phyloP scores from a whole-genome alignment of 2,888 invertebrate species.

The Griposia aprilina region DNA sequence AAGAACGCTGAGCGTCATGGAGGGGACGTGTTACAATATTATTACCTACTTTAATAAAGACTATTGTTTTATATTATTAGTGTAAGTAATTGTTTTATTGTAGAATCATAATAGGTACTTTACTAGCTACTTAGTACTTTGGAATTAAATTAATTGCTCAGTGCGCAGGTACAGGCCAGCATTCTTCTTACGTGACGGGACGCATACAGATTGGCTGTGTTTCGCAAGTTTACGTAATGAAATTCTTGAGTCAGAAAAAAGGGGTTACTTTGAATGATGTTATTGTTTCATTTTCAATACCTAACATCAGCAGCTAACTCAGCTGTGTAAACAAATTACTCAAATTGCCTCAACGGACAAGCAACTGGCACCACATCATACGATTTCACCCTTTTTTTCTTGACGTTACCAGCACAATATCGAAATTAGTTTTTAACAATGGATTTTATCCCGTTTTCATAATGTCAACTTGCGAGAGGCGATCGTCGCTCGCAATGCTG shows the following conservation, averaged over 20 bases:
- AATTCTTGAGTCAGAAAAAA: not conserved
- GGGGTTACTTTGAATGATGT: not conserved
- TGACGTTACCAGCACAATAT: conserved; percentile 15
- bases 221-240: conserved; percentile 34
- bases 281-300: conserved; percentile 19
- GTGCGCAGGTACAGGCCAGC: too few relatives aligned
- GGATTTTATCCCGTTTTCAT: conserved; percentile 41
- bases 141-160: too few relatives aligned
- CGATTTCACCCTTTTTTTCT: conserved; percentile 8
- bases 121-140: too few relatives aligned
- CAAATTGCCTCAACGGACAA: conserved; percentile 7
- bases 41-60: too few relatives aligned
- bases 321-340: conserved; percentile 52
- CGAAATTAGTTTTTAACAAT: conserved; percentile 36
- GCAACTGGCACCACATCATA: not conserved
- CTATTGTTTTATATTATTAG: too few relatives aligned
- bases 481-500: conserved; percentile 53
- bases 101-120: too few relatives aligned
- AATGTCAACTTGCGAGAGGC: conserved; percentile 49
- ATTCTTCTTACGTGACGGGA: too few relatives aligned
- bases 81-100: too few relatives aligned
- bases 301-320: conserved; percentile 2
- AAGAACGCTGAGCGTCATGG: too few relatives aligned
- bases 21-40: too few relatives aligned
- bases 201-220: conserved; percentile 26